Percentiles rank a stretch among this genome's conserved stretches.
phyloP scores from a whole-genome alignment of 2,113 vertebrate species.

The Puffinus mauretanicus region DNA sequence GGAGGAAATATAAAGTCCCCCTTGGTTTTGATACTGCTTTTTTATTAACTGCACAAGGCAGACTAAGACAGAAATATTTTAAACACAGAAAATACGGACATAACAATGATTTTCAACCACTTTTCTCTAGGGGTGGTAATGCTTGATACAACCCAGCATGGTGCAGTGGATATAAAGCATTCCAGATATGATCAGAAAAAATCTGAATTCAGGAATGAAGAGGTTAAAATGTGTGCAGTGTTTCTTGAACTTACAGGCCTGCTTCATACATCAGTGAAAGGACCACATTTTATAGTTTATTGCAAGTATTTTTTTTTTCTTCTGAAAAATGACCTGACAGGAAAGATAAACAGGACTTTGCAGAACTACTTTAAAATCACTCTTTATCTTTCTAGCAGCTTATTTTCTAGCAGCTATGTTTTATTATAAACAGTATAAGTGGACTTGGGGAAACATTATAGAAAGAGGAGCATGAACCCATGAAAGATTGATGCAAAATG shows the following conservation, averaged over 20 bases:
- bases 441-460: not conserved
- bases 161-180: not conserved
- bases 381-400: not conserved
- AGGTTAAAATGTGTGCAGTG: not conserved
- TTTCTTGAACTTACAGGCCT: not conserved
- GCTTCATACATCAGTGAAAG: not conserved
- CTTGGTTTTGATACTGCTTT: not conserved
- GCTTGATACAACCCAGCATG: not conserved
- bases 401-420: slow-evolving; percentile 22
- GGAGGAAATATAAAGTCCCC: not conserved
- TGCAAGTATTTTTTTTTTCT: not conserved
- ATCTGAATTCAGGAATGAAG: not conserved
- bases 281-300: not conserved
- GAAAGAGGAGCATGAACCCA: not conserved
- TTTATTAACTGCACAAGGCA: not conserved
- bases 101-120: not conserved
- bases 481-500: not conserved
- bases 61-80: not conserved
- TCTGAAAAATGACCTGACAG: slow-evolving; percentile 32
- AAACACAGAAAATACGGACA: not conserved
- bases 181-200: not conserved
- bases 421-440: slow-evolving; percentile 11
- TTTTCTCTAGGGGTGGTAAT: not conserved
- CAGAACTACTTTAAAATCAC: not conserved
- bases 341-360: not conserved